Conservation (phyloP, 2,113 vertebrate genomes). For the Burhinus oedicnemus region DNA sequence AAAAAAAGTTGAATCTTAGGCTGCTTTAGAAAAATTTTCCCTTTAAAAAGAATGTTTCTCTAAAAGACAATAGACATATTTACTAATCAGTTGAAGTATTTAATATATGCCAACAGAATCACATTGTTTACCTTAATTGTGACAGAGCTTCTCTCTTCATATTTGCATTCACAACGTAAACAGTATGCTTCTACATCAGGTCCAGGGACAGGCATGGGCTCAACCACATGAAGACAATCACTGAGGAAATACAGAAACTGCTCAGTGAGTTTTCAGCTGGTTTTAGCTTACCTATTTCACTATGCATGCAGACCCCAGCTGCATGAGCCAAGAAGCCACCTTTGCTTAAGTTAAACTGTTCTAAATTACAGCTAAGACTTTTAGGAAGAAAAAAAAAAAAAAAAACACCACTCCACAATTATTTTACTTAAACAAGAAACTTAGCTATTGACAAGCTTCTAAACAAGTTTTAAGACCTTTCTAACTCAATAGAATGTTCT, state of each 20-base stretch:
- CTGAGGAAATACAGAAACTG: constrained; percentile 47
- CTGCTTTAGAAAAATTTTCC: background rate
- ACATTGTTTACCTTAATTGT: constrained; percentile 88
- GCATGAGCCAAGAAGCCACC: background rate
- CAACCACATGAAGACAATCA: constrained; percentile 95
- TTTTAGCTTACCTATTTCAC: background rate
- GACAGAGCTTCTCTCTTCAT: constrained; percentile 96
- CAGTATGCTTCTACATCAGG: constrained; percentile 97
- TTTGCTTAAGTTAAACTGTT: background rate
- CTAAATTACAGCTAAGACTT: background rate
- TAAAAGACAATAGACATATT: background rate
- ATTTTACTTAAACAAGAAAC: background rate
- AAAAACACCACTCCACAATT: background rate
- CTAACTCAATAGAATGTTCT: background rate
- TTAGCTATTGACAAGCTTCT: background rate
- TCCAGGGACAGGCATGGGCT: constrained; percentile 94
- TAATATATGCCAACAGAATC: background rate
- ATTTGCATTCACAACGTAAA: constrained; percentile 98
- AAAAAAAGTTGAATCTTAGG: background rate
- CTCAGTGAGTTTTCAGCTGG: background rate
- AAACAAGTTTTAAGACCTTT: background rate
- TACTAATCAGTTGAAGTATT: background rate
- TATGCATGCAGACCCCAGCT: background rate
- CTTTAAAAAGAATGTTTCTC: background rate
- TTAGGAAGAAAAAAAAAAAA: background rate